phyloP scores from a whole-genome alignment of 53 echinoderm and acorn worm genomes.

The Temnopleurus reevesii region DNA sequence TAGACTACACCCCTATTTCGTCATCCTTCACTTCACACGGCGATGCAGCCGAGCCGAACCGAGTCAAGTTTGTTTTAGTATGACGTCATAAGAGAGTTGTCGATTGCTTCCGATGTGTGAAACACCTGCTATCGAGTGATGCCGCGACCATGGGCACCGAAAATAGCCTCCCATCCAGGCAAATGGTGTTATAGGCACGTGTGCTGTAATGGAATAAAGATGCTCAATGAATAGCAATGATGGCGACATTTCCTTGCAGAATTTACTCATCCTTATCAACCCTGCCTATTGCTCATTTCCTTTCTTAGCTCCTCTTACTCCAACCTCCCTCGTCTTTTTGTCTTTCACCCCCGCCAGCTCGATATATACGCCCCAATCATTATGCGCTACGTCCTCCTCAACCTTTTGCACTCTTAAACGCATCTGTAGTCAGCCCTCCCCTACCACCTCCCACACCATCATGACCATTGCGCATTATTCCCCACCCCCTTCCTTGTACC shows the following conservation, averaged over 20 bases:
- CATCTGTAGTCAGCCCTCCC: no score
- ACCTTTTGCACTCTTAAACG: no score
- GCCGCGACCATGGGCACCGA: not conserved
- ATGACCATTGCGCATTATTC: no score
- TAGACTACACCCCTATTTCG: constrained; percentile 12
- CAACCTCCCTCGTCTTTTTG: not conserved
- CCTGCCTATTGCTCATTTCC: not conserved
- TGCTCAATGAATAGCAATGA: no score
- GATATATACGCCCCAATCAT: no score
- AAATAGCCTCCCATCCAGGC: not conserved
- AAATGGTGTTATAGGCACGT: no score
- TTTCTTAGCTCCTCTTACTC: not conserved
- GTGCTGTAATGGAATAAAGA: no score
- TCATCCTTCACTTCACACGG: constrained; percentile 40
- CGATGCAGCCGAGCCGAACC: constrained; percentile 37
- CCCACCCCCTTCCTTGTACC: no score
- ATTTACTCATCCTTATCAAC: not conserved
- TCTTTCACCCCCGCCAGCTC: not conserved
- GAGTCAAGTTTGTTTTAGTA: constrained; percentile 52
- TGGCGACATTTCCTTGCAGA: no score
- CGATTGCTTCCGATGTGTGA: constrained; percentile 41
- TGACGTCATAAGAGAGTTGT: constrained; percentile 37
- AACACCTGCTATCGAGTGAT: constrained; percentile 44
- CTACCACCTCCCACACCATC: not conserved
- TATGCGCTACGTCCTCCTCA: no score